Conservation (phyloP, 2,113 vertebrate genomes). For the Ascaphus truei region DNA sequence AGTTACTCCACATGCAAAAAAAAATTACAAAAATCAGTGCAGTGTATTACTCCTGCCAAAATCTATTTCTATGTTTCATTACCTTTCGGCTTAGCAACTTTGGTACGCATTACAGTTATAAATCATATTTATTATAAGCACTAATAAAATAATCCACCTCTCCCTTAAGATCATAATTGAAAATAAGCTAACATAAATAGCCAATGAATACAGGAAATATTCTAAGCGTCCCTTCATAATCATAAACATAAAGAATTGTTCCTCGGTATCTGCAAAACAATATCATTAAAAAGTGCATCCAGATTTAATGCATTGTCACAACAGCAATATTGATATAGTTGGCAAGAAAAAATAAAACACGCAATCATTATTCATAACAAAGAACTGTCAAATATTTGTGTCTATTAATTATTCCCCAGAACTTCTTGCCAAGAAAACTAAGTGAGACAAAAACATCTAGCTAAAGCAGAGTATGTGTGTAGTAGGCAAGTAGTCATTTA, state of each 20-base stretch:
- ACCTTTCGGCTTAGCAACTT: conserved; percentile 25
- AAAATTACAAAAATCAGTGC: conserved; percentile 1
- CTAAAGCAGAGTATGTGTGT: background rate
- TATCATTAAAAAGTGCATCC: background rate
- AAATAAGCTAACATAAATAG: conserved; percentile 27
- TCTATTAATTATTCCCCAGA: conserved; percentile 1
- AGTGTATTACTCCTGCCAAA: conserved; percentile 24
- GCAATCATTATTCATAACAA: background rate
- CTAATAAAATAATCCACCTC: conserved; percentile 8
- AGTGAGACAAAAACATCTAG: background rate
- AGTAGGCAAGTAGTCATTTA: background rate
- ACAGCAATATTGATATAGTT: conserved; percentile 6
- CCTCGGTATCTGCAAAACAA: conserved; percentile 19
- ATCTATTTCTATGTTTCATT: conserved; percentile 31
- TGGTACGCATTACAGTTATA: conserved; percentile 21
- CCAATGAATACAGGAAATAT: conserved; percentile 14
- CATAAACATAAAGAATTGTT: conserved; percentile 27
- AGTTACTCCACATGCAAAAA: conserved; percentile 9
- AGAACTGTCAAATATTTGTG: background rate
- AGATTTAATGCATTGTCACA: conserved; percentile 24
- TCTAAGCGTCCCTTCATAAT: conserved; percentile 3
- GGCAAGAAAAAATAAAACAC: conserved; percentile 5
- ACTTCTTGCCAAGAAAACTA: background rate
- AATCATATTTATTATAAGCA: conserved; percentile 21
- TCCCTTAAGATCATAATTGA: conserved; percentile 14